A percentile compares a stretch with the other conserved stretches of the same genome.
Evolutionary conservation across 1,140 invertebrate genomes (phyloP).

Genomic region (Bombus waltoni): DNA sequence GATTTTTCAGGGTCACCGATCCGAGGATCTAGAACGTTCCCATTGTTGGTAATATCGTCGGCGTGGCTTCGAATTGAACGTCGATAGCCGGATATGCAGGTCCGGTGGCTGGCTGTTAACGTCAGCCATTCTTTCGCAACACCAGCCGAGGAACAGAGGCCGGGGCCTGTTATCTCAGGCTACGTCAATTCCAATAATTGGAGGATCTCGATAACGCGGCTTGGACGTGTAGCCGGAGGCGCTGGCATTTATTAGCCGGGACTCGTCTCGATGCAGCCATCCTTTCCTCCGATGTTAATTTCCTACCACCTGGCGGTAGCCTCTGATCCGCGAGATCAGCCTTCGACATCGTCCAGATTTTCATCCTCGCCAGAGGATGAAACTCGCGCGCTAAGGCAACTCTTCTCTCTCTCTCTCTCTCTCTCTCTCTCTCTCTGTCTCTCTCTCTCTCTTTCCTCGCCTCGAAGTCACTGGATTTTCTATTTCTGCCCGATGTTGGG

Average conservation of each 20-base stretch:
- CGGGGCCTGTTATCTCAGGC: conserved; percentile 16
- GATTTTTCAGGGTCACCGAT: neutral
- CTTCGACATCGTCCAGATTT: neutral
- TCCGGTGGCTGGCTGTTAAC: neutral
- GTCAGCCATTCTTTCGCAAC: conserved; percentile 24
- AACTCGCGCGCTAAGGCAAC: too few species aligned
- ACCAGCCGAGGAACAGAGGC: neutral
- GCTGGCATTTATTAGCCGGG: conserved; percentile 38
- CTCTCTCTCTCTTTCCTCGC: too few species aligned
- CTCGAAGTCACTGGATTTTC: too few species aligned
- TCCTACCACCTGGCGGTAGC: neutral
- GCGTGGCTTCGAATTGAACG: neutral
- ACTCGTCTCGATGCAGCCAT: neutral
- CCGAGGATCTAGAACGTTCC: neutral
- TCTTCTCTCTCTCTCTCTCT: too few species aligned
- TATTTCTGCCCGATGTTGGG: too few species aligned
- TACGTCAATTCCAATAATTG: conserved; percentile 50
- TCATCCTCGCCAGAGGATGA: neutral
- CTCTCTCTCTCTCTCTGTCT: too few species aligned
- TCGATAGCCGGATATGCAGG: neutral
- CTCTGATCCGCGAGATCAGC: neutral
- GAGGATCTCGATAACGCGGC: conserved; percentile 21
- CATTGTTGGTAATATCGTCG: too few species aligned
- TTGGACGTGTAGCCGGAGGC: conserved; percentile 8
- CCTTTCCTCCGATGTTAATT: neutral